Percentiles rank a stretch among this genome's conserved stretches.
phyloP scores from a whole-genome alignment of 2,888 invertebrate genomes.

The Resseliella maxima region DNA sequence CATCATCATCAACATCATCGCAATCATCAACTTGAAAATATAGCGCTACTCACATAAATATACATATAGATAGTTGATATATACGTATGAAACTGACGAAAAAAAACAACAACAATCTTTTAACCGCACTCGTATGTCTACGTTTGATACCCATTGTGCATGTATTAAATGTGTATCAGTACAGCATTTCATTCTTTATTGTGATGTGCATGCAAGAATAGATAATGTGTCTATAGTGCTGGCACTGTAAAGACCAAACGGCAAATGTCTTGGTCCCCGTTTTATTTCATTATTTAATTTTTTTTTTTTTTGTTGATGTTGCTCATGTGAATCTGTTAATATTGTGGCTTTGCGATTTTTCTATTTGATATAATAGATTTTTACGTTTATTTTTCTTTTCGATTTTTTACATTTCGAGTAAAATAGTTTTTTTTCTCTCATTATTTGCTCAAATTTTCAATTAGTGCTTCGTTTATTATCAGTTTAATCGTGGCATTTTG shows the following conservation, averaged over 20 bases:
- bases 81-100: neutral
- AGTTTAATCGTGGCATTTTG: too few relatives aligned
- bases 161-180: conserved; percentile 42
- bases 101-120: neutral
- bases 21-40: conserved; percentile 5
- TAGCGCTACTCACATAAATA: conserved; percentile 40
- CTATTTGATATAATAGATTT: neutral
- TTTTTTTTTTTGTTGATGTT: neutral
- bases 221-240: conserved; percentile 53
- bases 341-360: neutral
- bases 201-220: conserved; percentile 49
- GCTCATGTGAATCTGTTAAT: neutral
- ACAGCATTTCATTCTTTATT: conserved; percentile 22
- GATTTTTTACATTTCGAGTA: neutral
- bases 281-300: too few relatives aligned
- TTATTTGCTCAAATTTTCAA: neutral
- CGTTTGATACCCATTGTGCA: conserved; percentile 18
- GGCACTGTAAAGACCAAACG: conserved; percentile 35
- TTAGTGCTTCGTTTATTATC: too few relatives aligned
- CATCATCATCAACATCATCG: neutral
- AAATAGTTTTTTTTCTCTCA: neutral
- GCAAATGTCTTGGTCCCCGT: conserved; percentile 32
- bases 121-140: neutral
- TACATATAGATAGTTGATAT: conserved; percentile 39
- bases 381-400: too few relatives aligned